Base-by-base conservation (phyloP, 2,888 invertebrate genomes). In the Digitonthophagus gazella region DNA sequence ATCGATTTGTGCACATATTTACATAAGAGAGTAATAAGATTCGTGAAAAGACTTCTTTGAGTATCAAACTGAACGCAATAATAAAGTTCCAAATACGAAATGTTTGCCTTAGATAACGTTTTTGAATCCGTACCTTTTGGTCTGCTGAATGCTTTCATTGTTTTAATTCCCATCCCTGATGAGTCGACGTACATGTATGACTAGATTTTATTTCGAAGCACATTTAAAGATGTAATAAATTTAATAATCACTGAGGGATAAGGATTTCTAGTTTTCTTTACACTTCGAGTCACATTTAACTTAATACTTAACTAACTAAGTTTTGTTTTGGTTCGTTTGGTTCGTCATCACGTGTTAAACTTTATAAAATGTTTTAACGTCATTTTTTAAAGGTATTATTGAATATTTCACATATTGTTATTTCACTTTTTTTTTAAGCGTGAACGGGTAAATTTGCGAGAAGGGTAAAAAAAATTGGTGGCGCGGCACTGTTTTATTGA, bases 101-200 rank as follows among this genome's bases (percentile, higher is more conserved):
- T 5, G 3, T 44, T 44, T 44, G 11, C 28, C 6, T 44, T 44
- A 44, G 28, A 44, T 44, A 44, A 44, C 2, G 3, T 44, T 44
- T 44, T 44, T 44, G 3, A 8, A 15, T 16, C 15, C 15, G 58
- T 86, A 92, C 91, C 91, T 91, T 91, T 92, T 84, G 90, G 89
- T 89, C 91, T 91, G 87, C 89, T 91, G 87, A 91, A 91, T 86
- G 92, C 90, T 89, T 92, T 92, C 91, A 92, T 91, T 86, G 88
- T 88, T 89, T 92, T 92, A 88, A 92, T 91, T 91, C 92, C 92
- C 92, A 93, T 92, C 87, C 91, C 91, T 86, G 83, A 80, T 82
- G 84, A 86, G 82, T 86, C 86, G 83, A 86, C 85, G 83, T 86
- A 86, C 86, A 86, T 86, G 79, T 58, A 61, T 84, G 85, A 82